phyloP scores from a whole-genome alignment of 2,888 invertebrate genomes.

The Eumerus sabulonum region DNA sequence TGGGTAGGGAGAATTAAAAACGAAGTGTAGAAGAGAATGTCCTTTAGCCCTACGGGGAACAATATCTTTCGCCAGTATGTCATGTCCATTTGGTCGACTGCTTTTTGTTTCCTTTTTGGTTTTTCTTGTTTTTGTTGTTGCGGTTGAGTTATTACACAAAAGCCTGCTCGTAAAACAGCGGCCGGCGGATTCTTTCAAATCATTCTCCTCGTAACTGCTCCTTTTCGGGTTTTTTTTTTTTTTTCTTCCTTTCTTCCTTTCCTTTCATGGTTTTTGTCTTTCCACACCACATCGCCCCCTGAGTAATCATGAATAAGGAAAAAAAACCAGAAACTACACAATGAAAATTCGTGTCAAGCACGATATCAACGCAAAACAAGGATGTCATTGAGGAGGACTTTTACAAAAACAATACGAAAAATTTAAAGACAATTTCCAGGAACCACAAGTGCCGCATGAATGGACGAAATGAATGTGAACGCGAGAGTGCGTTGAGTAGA shows the following conservation, averaged over 20 bases:
- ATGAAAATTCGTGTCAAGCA: conserved; percentile 48
- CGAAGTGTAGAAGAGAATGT: conserved; percentile 8
- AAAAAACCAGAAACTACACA: conserved; percentile 30
- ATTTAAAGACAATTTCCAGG: conserved; percentile 19
- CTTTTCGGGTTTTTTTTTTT: background rate
- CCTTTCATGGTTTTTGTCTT: conserved; percentile 1
- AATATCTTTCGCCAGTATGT: conserved; percentile 10
- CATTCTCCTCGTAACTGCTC: conserved; percentile 20
- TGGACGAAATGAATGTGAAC: conserved; percentile 30
- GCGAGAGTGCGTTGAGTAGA: conserved; percentile 50
- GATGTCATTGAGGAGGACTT: conserved; percentile 41
- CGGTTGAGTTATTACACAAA: conserved; percentile 54
- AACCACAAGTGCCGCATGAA: conserved; percentile 48
- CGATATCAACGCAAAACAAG: conserved; percentile 31
- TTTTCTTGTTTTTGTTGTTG: conserved; percentile 53
- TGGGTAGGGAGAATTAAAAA: background rate
- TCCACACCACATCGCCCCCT: conserved; percentile 8
- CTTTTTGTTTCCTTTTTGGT: conserved; percentile 8
- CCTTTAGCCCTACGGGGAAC: conserved; percentile 38
- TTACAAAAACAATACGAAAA: too few species aligned
- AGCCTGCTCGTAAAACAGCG: conserved; percentile 15
- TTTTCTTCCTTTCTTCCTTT: conserved; percentile 5
- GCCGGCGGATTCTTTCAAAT: conserved; percentile 40
- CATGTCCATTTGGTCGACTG: too few species aligned
- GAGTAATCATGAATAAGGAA: conserved; percentile 39